Evolutionary conservation across 2,888 invertebrate species (phyloP).

Genomic region (Aphodius granarius): DNA sequence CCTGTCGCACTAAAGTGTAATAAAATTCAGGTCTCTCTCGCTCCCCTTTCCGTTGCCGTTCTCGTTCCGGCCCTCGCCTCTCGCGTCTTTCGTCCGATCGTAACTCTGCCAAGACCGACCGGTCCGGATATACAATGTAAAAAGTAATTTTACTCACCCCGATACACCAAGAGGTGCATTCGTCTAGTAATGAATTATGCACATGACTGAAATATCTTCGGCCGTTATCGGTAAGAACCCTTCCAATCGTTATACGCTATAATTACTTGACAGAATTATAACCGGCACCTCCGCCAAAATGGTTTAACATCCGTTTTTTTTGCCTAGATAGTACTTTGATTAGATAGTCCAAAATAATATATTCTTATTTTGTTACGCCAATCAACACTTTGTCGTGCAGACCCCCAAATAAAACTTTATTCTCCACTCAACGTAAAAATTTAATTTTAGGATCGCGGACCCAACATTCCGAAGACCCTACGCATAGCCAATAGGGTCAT

Average conservation of each 20-base stretch:
- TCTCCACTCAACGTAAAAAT: neutral
- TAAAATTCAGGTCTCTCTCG: constrained; percentile 49
- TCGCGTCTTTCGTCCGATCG: constrained; percentile 9
- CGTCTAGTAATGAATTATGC: neutral
- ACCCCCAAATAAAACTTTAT: neutral
- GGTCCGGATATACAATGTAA: neutral
- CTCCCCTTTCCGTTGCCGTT: constrained; percentile 24
- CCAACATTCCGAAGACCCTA: neutral
- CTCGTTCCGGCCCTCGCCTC: neutral
- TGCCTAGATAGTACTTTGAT: neutral
- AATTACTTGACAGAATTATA: no score
- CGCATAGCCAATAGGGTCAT: neutral
- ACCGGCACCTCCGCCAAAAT: neutral
- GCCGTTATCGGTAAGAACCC: no score
- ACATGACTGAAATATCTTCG: neutral
- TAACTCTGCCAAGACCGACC: neutral
- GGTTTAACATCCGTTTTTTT: neutral
- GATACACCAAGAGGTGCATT: neutral
- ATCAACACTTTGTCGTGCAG: neutral
- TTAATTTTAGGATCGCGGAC: neutral
- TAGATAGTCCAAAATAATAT: neutral
- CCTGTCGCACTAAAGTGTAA: constrained; percentile 55
- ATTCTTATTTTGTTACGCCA: neutral
- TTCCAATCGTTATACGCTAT: no score
- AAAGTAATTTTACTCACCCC: neutral